Evolutionary conservation across 2,888 invertebrate genomes (phyloP).

Genomic region (Hanleya hanleyi): DNA sequence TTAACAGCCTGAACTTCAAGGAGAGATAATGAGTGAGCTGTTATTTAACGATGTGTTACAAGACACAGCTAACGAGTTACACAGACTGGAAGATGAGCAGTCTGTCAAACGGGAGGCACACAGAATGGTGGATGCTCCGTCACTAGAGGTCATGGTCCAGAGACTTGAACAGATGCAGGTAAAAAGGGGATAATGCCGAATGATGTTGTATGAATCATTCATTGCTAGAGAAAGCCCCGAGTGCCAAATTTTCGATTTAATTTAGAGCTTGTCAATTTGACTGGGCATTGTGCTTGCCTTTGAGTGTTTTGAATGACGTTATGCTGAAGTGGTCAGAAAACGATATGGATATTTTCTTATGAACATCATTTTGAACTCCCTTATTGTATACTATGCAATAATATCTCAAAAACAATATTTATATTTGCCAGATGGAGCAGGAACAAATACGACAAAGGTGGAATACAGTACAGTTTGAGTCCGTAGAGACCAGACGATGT

Average conservation of each 20-base stretch:
- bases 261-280: too few relatives aligned
- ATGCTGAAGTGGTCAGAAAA: too few relatives aligned
- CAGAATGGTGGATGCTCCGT: slow-evolving; percentile 53
- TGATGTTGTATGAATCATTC: too few relatives aligned
- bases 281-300: too few relatives aligned
- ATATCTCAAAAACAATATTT: too few relatives aligned
- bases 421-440: slow-evolving; percentile 52
- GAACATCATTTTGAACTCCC: too few relatives aligned
- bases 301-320: too few relatives aligned
- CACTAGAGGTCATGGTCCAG: slow-evolving; percentile 58
- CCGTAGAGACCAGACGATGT: not conserved
- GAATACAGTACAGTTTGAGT: slow-evolving; percentile 52
- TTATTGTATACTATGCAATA: too few relatives aligned
- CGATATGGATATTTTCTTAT: too few relatives aligned
- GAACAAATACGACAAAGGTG: slow-evolving; percentile 60
- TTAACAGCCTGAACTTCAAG: slow-evolving; percentile 48
- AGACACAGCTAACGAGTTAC: slow-evolving; percentile 57
- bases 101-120: slow-evolving; percentile 43
- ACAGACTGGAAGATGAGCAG: slow-evolving; percentile 43
- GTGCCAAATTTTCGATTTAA: too few relatives aligned
- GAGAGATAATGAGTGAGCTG: slow-evolving; percentile 54
- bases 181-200: not conserved
- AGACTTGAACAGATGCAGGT: slow-evolving; percentile 67
- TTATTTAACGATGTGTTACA: slow-evolving; percentile 55
- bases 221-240: too few relatives aligned